Evolutionary conservation across 2,797 vertebrate species (phyloP), one percentile per base, ranked within the genome.

Genomic region (Eulemur mongoz): DNA sequence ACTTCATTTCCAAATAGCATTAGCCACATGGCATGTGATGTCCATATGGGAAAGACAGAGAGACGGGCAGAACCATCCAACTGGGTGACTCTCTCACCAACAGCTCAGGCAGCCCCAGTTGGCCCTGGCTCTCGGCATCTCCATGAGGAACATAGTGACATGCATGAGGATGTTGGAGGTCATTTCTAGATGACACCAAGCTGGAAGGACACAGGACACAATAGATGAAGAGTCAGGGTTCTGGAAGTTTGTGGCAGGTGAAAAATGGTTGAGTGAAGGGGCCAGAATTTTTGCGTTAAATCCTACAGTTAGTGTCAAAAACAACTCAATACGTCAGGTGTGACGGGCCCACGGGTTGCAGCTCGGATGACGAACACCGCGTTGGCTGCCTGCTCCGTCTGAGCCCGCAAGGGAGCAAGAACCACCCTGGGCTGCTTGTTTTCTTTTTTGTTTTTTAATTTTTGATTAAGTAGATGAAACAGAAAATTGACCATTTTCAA

Each of bases 291-390:
- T 38, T 30, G 1, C 35, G 18, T 78, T 27, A 82, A 78, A 45
- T 75, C n/a, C 23, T n/a, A n/a, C 23, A 25, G n/a, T 25, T 20
- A 5, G 2, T 45, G 32, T 76, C 75, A 38, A 43, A 3, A 22
- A 50, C 54, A 27, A 65, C 78, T 69, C 85, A 14, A 4, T 40
- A 13, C 0, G 0, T 35, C 30, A 0, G 22, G 32, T 4, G 1
- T 0, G 1, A 50, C n/a, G n/a, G 72, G 1, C 59, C 72, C 23
- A 0, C 27, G 27, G 50, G 1, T 73, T 13, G 2, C 0, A 0
- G 15, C 14, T 20, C 13, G 1, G 43, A 9, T 1, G 59, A 18
- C 22, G 25, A 73, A 9, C 5, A 30, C 6, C 22, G 0, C 2
- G 15, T 57, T 30, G 14, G 48, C 90, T 15, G 38, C 45, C 82